Conservation (phyloP, 2,797 vertebrate species). For the Nyctalus aviator region DNA sequence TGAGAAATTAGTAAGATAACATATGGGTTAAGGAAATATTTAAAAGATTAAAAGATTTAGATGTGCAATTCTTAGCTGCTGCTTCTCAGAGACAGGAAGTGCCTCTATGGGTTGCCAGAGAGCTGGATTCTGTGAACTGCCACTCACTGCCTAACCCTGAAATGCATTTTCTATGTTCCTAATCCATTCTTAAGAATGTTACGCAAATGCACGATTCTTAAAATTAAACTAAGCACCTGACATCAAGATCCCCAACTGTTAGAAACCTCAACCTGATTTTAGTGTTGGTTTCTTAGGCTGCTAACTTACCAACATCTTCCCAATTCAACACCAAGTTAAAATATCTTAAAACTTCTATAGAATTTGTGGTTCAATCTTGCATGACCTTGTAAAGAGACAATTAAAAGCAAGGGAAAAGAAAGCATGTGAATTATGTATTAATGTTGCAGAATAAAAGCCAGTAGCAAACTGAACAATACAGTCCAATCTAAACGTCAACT, state of each 20-base stretch:
- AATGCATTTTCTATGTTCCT: neutral
- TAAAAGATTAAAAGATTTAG: conserved; percentile 38
- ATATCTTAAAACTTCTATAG: conserved; percentile 40
- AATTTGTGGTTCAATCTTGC: conserved; percentile 29
- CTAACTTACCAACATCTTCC: conserved; percentile 53
- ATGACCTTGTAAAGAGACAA: conserved; percentile 65
- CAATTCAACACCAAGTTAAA: conserved; percentile 8
- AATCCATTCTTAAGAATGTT: neutral
- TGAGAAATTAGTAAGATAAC: conserved; percentile 31
- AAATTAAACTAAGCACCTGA: conserved; percentile 41
- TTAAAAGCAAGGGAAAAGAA: conserved; percentile 28
- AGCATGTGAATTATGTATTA: conserved; percentile 14
- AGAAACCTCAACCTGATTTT: conserved; percentile 59
- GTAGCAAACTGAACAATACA: conserved; percentile 8
- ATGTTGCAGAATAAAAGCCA: conserved; percentile 33
- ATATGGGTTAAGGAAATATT: conserved; percentile 43
- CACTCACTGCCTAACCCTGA: conserved; percentile 24
- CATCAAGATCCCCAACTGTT: neutral
- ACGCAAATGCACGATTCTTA: conserved; percentile 52
- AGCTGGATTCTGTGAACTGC: conserved; percentile 4
- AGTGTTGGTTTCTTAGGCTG: conserved; percentile 44
- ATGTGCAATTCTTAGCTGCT: conserved; percentile 40
- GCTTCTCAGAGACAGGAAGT: conserved; percentile 40
- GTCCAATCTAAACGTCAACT: conserved; percentile 26
- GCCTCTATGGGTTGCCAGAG: neutral